phyloP scores from a whole-genome alignment of 2,888 invertebrate species.

The Sepioteuthis lessoniana region DNA sequence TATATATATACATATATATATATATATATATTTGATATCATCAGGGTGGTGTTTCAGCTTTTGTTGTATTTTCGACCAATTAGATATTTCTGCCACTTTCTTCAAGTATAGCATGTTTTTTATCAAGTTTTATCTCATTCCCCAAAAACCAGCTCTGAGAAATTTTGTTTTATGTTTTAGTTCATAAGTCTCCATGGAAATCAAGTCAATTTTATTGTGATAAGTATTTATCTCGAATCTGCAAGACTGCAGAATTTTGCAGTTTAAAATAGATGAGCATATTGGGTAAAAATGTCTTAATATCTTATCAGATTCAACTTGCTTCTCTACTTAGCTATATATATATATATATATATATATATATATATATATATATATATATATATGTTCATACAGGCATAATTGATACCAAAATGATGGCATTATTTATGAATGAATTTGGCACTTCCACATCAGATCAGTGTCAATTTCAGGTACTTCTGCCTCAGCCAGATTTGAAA shows the following conservation, averaged over 20 bases:
- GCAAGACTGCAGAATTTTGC: background rate
- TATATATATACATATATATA: background rate
- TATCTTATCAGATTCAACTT: background rate
- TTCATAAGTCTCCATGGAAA: background rate
- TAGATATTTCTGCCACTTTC: background rate
- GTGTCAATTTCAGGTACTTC: no score
- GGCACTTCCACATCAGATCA: no score
- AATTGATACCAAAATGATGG: no score
- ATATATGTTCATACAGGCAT: no score
- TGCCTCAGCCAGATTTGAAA: no score
- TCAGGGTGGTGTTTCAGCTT: background rate
- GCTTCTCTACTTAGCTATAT: background rate
- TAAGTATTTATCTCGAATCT: background rate
- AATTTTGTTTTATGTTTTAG: background rate
- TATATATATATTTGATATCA: background rate
- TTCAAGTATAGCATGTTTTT: background rate
- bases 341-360: background rate
- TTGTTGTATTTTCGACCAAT: background rate
- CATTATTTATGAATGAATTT: no score
- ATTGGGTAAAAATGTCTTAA: background rate
- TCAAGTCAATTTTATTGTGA: background rate
- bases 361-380: no score
- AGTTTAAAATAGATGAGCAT: background rate
- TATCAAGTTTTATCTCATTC: background rate
- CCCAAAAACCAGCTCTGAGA: background rate